phyloP scores from a whole-genome alignment of 2,113 vertebrate genomes.

The Trichechus manatus region DNA sequence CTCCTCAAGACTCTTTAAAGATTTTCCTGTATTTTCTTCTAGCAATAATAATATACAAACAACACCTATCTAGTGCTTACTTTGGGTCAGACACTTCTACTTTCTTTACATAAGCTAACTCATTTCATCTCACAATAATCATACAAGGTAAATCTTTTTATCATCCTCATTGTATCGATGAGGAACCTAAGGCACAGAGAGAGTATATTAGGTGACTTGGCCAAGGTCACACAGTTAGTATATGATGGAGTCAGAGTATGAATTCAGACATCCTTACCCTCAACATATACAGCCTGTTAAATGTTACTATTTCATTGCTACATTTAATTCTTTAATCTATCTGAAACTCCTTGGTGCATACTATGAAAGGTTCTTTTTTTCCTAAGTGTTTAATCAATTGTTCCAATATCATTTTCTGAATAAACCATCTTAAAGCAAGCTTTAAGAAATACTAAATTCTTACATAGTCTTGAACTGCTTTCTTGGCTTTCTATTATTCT shows the following conservation, averaged over 20 bases:
- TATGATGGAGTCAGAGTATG: not conserved
- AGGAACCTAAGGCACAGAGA: conserved; percentile 7
- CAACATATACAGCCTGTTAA: conserved; percentile 7
- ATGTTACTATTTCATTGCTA: conserved; percentile 44
- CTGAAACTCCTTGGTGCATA: not conserved
- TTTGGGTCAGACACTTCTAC: too few relatives aligned
- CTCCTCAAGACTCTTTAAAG: not conserved
- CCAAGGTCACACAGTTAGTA: conserved; percentile 43
- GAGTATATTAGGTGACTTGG: not conserved
- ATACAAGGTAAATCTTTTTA: too few relatives aligned
- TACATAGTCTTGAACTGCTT: not conserved
- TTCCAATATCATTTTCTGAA: not conserved
- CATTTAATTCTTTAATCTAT: conserved; percentile 28
- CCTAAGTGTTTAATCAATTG: not conserved
- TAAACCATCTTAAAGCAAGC: not conserved
- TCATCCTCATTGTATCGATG: too few relatives aligned
- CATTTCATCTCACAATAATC: too few relatives aligned
- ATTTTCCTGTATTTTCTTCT: conserved; percentile 31
- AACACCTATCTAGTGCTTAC: not conserved
- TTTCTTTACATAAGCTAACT: too few relatives aligned
- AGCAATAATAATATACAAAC: not conserved
- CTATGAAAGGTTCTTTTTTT: not conserved
- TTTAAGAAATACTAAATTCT: conserved; percentile 54
- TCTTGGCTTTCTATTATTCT: conserved; percentile 32
- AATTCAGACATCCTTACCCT: conserved; percentile 19